A percentile compares a stretch with the other conserved stretches of the same genome.
These are phyloP conservation scores for Siniperca chuatsi DNA, from an alignment of 2,113 vertebrate genomes.

Conservation along the genomic window DNA sequence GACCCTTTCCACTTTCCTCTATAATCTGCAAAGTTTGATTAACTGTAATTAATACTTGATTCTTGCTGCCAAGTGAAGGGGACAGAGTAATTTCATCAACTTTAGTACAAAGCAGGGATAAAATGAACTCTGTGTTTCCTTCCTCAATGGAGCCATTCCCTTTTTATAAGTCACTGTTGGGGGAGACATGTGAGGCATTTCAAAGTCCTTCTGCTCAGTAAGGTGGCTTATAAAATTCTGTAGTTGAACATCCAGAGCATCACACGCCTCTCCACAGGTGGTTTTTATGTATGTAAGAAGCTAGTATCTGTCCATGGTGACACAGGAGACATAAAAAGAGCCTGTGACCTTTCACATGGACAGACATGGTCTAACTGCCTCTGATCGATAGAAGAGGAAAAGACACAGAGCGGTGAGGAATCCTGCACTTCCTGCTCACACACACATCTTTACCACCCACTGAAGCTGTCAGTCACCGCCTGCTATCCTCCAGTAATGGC, in stretches of 20 bases:
- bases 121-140: slow-evolving; percentile 52
- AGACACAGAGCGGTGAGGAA: not conserved
- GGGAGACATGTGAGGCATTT: slow-evolving; percentile 2
- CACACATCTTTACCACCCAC: slow-evolving; percentile 64
- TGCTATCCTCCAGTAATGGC: slow-evolving; percentile 44
- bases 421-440: slow-evolving; percentile 43
- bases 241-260: slow-evolving; percentile 38
- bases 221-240: slow-evolving; percentile 37
- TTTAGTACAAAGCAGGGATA: slow-evolving; percentile 25
- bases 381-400: slow-evolving; percentile 59
- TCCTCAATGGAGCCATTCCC: slow-evolving; percentile 20
- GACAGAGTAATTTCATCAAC: slow-evolving; percentile 65
- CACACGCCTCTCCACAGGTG: not conserved
- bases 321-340: slow-evolving; percentile 46
- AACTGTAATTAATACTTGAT: slow-evolving; percentile 74
- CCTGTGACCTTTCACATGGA: slow-evolving; percentile 66
- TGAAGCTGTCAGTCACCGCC: slow-evolving; percentile 72
- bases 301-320: slow-evolving; percentile 17
- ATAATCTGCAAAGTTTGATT: slow-evolving; percentile 74
- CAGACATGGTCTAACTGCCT: slow-evolving; percentile 58
- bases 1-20: slow-evolving; percentile 47
- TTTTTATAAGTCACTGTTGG: slow-evolving; percentile 25
- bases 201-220: slow-evolving; percentile 6
- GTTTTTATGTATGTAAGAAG: slow-evolving; percentile 29
- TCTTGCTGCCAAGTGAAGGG: slow-evolving; percentile 65